Base-by-base conservation (phyloP, 2,888 invertebrate species). In the Plagodis pulveraria region DNA sequence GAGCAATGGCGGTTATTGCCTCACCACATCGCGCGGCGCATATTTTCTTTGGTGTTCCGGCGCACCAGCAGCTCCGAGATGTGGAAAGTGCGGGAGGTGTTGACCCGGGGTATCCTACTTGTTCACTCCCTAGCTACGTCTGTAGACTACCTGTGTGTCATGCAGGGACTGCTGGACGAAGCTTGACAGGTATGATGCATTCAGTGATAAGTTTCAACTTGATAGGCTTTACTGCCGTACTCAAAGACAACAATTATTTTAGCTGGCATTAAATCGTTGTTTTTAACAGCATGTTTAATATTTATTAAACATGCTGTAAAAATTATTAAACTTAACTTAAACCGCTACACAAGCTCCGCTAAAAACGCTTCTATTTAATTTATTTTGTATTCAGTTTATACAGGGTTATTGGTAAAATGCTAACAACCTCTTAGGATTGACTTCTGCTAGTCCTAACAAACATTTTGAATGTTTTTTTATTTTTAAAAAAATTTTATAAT, bases 81-180 rank as follows among this genome's bases (percentile, higher is more conserved):
- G 52, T 86, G 85, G 87, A 90, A 91, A 63, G 89, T 92, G 6
- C 84, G 87, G 6, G 92, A 93, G 56, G 87, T 90, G n/a, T 73
- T 93, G 33, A 89, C 90, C 0, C 76, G 92, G 12, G 86, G 85
- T 12, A 84, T 92, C 33, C 77, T 93, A 11, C 83, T 93, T 2
- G 81, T 82, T 0, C 91, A 93, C 72, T 92, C 93, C 0, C 77
- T 93, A 5, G 91, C 92, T 33, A 92, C 93, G 5, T 91, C 92
- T 7, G 83, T 93, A 5, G 93, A 93, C 72, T 93, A 93, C 65
- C 78, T 93, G 6, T 90, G 89, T 58, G 91, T 93, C 50, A 91
- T 93, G 89, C 92, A 91, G 63, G 87, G 90, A 1, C 73, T 92
- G 1, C 80, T 93, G 5, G 91, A 92, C 42, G 91, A 91, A 58